These are phyloP conservation scores for Drosophila nannoptera DNA, from an alignment of 1,140 invertebrate genomes.

Conservation along the genomic window DNA sequence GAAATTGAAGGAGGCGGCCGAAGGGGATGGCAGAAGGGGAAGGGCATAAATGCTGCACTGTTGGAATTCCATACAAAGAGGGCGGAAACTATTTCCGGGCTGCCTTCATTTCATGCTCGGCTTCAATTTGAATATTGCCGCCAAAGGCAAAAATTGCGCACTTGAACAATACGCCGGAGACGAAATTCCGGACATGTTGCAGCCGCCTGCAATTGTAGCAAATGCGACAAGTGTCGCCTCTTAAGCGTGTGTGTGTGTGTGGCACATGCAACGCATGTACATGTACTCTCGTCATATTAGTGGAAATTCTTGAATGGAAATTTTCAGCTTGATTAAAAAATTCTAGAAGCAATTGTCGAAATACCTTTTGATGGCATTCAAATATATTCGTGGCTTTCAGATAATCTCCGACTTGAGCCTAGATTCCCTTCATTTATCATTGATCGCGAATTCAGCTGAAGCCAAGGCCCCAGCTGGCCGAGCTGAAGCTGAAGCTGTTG, in stretches of 20 bases:
- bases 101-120: conserved; percentile 41
- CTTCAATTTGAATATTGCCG: conserved; percentile 72
- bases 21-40: conserved; percentile 24
- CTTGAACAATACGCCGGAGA: conserved; percentile 4
- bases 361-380: too few species aligned
- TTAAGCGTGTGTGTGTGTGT: neutral
- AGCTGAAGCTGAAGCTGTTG: neutral
- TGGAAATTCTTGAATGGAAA: too few species aligned
- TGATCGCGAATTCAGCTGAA: neutral
- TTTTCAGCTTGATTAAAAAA: too few species aligned
- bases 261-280: neutral
- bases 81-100: conserved; percentile 63
- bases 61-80: conserved; percentile 20
- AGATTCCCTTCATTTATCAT: too few species aligned
- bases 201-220: conserved; percentile 61
- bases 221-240: conserved; percentile 54
- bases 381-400: too few species aligned
- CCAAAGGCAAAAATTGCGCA: conserved; percentile 55
- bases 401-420: too few species aligned
- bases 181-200: conserved; percentile 30
- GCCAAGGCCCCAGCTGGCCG: conserved; percentile 4
- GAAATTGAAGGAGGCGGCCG: conserved; percentile 10
- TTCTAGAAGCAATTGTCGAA: neutral
- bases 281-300: neutral
- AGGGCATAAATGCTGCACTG: neutral